These are phyloP conservation scores for Globicephala melas DNA, from an alignment of 2,113 vertebrate species.

Conservation along the genomic window DNA sequence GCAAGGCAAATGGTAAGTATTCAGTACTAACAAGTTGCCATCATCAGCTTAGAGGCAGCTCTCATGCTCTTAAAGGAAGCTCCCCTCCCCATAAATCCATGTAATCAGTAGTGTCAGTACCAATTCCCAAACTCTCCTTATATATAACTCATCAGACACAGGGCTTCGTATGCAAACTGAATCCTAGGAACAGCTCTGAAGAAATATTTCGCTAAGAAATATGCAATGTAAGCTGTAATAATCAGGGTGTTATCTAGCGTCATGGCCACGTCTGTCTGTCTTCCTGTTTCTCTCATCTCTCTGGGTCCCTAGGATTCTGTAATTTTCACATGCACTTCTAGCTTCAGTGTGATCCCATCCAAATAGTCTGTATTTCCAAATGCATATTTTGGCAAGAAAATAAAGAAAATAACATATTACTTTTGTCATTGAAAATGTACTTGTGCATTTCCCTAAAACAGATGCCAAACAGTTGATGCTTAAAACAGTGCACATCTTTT, in stretches of 20 bases:
- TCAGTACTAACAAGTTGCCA: background rate
- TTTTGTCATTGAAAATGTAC: constrained; percentile 61
- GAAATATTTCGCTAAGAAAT: background rate
- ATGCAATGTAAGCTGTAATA: background rate
- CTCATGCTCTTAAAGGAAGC: background rate
- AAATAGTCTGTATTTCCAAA: constrained; percentile 51
- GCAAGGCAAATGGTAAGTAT: background rate
- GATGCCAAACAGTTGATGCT: constrained; percentile 61
- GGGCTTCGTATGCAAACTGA: background rate
- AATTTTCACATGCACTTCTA: constrained; percentile 55
- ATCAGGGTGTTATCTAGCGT: background rate
- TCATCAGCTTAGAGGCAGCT: background rate
- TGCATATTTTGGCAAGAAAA: constrained; percentile 63
- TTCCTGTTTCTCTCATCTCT: constrained; percentile 40
- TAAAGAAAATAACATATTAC: constrained; percentile 67
- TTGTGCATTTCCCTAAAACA: constrained; percentile 64
- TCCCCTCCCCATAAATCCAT: background rate
- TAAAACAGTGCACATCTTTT: constrained; percentile 60
- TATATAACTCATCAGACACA: background rate
- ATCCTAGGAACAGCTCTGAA: background rate
- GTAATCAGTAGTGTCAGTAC: background rate
- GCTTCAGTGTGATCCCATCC: constrained; percentile 40
- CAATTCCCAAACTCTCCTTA: background rate
- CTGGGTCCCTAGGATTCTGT: background rate
- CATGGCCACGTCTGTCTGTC: background rate